Base-by-base conservation (phyloP, 2,797 vertebrate genomes). In the Triplophysa yarkandensis region DNA sequence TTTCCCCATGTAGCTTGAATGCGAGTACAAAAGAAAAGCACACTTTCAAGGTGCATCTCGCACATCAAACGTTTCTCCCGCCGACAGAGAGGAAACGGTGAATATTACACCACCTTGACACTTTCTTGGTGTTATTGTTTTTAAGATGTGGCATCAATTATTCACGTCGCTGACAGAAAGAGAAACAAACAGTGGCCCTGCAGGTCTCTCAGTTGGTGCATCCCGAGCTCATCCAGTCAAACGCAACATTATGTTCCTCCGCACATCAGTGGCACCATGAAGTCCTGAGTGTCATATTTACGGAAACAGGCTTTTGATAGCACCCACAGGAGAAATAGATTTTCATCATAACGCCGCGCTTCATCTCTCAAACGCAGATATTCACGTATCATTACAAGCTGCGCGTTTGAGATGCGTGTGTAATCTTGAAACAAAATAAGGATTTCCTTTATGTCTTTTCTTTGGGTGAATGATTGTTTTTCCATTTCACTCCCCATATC, bases 51-150 rank as follows among this genome's bases (percentile, higher is more conserved):
- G 66, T 62, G 66, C 66, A 50, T 75, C 44, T 77, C 66, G 57
- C 76, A 74, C 68, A 30, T 69, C 67, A 76, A 44, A 71, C 55
- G 58, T 54, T 61, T 61, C 19, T 71, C 66, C 75, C 57, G 76
- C 62, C 74, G 41, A 60, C 71, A 65, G 60, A 68, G 72, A 82
- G 71, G 70, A 79, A 80, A 48, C 43, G 64, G 79, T 68, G 68
- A 79, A 83, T 84, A 82, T 81, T 85, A 74, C 74, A 85, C 82
- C 77, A 60, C 64, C 71, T 78, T 83, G 77, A 82, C 82, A 83
- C 74, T 34, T 68, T 76, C 80, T 79, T 57, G 70, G 60, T 76
- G 74, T 83, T 80, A 78, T 86, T 75, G 81, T 80, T 85, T 82
- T 77, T 83, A 74, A 61, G 44, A 57, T 34, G 23, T 57, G 39